Evolutionary conservation across 2,113 vertebrate genomes (phyloP).

Genomic region (Mesitornis unicolor): DNA sequence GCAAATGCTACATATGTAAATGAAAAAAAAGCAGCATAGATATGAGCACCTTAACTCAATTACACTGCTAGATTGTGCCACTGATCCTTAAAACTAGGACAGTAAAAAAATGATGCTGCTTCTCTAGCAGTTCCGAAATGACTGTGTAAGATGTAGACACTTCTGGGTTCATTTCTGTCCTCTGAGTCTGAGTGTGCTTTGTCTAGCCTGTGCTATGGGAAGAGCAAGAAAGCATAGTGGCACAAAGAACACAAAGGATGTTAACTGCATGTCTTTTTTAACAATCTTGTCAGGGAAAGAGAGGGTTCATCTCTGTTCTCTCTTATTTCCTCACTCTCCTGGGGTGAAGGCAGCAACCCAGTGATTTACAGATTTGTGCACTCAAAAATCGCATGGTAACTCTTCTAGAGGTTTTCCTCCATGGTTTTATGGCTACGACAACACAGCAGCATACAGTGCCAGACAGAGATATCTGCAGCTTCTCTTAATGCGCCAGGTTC

Average conservation of each 20-base stretch:
- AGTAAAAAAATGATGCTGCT: not conserved
- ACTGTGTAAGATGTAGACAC: not conserved
- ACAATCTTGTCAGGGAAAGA: not conserved
- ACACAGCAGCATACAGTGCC: not conserved
- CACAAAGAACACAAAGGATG: constrained; percentile 16
- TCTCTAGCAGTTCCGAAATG: not conserved
- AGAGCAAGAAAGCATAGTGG: not conserved
- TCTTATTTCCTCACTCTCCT: not conserved
- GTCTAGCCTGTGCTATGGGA: not conserved
- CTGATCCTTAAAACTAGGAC: not conserved
- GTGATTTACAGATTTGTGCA: not conserved
- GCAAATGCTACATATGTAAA: not conserved
- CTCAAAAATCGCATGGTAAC: not conserved
- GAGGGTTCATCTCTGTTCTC: not conserved
- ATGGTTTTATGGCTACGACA: not conserved
- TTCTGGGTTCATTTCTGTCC: not conserved
- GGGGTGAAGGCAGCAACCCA: not conserved
- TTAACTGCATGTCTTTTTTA: not conserved
- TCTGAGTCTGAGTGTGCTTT: not conserved
- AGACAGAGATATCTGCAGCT: not conserved
- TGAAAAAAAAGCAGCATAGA: not conserved
- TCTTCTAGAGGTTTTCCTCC: not conserved
- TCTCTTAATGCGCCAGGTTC: not conserved
- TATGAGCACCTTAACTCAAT: not conserved
- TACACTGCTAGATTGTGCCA: not conserved